Base-by-base conservation (phyloP, 2,888 invertebrate genomes). In the Pseudococcus longispinus region DNA sequence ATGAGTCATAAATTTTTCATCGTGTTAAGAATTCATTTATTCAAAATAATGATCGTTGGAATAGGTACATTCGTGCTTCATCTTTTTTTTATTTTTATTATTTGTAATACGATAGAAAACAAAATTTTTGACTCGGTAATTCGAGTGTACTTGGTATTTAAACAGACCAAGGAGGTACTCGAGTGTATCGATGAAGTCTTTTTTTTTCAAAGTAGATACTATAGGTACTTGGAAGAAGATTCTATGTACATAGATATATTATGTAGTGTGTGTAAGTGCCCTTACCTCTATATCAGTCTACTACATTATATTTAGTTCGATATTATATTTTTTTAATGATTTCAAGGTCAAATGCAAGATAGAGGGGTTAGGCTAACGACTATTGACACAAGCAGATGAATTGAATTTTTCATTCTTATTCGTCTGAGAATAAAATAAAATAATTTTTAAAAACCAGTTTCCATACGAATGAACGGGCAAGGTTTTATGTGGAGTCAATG, bases 391-490 rank as follows among this genome's bases (percentile, higher is more conserved):
- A 13, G 42, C 37, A 42, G 42, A 80, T 80, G 32, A 80, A 80
- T 42, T 42, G 42, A 42, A 80, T 80, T 42, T 80, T 80, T 80
- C 42, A 42, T 80, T 42, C 77, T 42, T 42, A 80, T 42, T 80
- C 37, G 77, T 80, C 20, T 80, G 18, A 42, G 42, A 80, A 42
- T 42, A 20, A 42, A 80, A 42, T 80, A 80, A 15, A 29, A 80
- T 18, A 29, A 37, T 80, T 80, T 74, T 37, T 1, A 20, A 42
- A n/a, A 80, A 80, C 77, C 42, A 80, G 77, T 80, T 80, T 37
- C 1, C 11, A 5, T 42, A 1, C 42, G 20, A 20, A 51, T 26
- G 15, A 77, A 11, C 8, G 13, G 20, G 37, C 29, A 74, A 46
- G 55, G 86, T 42, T 51, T 23, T 60, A n/a, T 23, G 3, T 82